These are phyloP conservation scores for Heliocidaris erythrogramma DNA, from an alignment of 35 echinoderm and acorn worm genomes.

Conservation along the genomic window DNA sequence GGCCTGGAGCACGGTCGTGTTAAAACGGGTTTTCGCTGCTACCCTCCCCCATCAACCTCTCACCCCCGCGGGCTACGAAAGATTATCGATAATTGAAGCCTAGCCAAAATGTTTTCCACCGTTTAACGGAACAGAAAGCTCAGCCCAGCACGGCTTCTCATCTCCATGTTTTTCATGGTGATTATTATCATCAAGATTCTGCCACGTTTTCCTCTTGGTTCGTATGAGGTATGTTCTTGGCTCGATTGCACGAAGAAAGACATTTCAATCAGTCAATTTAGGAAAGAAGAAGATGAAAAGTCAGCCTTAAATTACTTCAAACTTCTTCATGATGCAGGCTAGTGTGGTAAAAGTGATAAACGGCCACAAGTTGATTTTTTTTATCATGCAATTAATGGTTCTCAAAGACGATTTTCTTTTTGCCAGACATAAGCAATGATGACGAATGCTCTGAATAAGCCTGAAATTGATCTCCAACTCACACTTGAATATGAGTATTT, in stretches of 20 bases:
- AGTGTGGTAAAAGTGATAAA: neutral
- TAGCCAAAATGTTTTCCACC: slow-evolving; percentile 53
- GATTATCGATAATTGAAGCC: slow-evolving; percentile 50
- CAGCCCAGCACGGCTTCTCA: neutral
- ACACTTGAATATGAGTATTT: neutral
- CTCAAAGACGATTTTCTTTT: neutral
- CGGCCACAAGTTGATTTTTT: neutral
- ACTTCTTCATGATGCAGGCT: neutral
- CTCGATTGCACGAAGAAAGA: neutral
- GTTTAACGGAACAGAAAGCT: slow-evolving; percentile 31
- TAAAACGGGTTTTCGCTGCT: slow-evolving; percentile 44
- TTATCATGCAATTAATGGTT: neutral
- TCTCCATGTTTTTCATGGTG: neutral
- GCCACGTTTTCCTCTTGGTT: neutral
- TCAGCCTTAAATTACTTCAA: neutral
- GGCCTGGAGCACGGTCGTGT: slow-evolving; percentile 8
- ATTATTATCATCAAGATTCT: neutral
- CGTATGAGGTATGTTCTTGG: neutral
- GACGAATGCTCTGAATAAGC: neutral
- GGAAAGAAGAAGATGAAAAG: neutral
- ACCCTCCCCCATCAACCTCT: neutral
- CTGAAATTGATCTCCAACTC: neutral
- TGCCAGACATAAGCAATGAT: neutral
- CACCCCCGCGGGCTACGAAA: slow-evolving; percentile 18
- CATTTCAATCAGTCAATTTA: neutral